phyloP scores from a whole-genome alignment of 2,888 invertebrate genomes.

The Mythimna pallens region DNA sequence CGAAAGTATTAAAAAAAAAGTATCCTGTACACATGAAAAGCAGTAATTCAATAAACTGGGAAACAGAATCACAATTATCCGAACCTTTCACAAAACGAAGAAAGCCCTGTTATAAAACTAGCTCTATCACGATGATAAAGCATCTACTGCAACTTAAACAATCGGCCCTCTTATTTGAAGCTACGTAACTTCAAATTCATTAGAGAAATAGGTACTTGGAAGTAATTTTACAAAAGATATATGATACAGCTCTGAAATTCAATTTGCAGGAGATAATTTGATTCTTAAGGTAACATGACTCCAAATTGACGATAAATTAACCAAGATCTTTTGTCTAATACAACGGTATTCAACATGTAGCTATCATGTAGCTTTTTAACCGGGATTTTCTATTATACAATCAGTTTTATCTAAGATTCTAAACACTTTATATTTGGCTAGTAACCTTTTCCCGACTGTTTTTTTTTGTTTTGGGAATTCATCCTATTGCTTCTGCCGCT shows the following conservation, averaged over 20 bases:
- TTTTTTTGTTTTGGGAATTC: no score
- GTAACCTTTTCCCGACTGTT: no score
- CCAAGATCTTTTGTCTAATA: constrained; percentile 22
- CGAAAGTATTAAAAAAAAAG: no score
- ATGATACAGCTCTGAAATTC: constrained; percentile 25
- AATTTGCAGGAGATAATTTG: constrained; percentile 25
- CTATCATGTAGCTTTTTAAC: background rate
- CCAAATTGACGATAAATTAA: constrained; percentile 35
- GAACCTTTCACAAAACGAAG: background rate
- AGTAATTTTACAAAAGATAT: background rate
- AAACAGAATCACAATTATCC: background rate
- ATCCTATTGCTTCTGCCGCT: no score
- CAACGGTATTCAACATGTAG: constrained; percentile 21
- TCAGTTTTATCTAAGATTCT: background rate
- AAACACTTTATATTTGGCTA: background rate
- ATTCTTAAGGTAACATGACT: constrained; percentile 28
- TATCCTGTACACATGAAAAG: no score
- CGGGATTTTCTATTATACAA: background rate
- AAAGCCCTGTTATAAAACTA: background rate
- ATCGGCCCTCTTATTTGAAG: background rate
- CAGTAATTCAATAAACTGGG: background rate
- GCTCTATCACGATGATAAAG: background rate
- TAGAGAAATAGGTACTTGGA: background rate
- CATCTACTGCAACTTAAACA: background rate
- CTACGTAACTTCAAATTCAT: background rate